Evolutionary conservation across 2,797 vertebrate species (phyloP).

Genomic region (Xenopus petersii): DNA sequence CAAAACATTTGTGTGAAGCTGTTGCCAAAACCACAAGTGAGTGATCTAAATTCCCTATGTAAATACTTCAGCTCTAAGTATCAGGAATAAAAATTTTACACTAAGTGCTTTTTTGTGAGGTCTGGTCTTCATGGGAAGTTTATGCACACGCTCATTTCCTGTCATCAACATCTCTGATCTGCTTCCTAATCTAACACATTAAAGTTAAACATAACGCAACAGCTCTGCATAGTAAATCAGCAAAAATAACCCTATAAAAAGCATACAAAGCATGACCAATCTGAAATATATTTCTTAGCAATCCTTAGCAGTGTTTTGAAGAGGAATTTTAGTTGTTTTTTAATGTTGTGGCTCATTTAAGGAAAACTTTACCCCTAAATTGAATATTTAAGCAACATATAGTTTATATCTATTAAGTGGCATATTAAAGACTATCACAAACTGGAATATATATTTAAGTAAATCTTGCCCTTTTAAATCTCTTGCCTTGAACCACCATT

Average conservation of each 20-base stretch:
- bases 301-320: too few species aligned
- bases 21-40: constrained; percentile 82
- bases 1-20: constrained; percentile 78
- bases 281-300: too few species aligned
- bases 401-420: too few species aligned
- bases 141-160: constrained; percentile 40
- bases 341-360: too few species aligned
- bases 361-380: too few species aligned
- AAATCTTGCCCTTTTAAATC: too few species aligned
- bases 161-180: constrained; percentile 42
- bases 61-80: constrained; percentile 73
- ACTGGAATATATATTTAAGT: too few species aligned
- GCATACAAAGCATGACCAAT: too few species aligned
- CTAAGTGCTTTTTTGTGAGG: constrained; percentile 55
- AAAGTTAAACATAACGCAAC: constrained; percentile 23
- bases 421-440: too few species aligned
- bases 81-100: constrained; percentile 60
- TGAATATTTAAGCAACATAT: too few species aligned
- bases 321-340: too few species aligned
- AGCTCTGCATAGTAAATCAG: neutral
- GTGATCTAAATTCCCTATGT: constrained; percentile 77
- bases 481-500: too few species aligned
- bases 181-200: constrained; percentile 44
- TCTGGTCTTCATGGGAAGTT: constrained; percentile 48
- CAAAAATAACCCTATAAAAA: neutral